Evolutionary conservation across 1,140 invertebrate species (phyloP), one percentile per base, ranked within the genome.

Genomic region (Xylocopa sonorina): DNA sequence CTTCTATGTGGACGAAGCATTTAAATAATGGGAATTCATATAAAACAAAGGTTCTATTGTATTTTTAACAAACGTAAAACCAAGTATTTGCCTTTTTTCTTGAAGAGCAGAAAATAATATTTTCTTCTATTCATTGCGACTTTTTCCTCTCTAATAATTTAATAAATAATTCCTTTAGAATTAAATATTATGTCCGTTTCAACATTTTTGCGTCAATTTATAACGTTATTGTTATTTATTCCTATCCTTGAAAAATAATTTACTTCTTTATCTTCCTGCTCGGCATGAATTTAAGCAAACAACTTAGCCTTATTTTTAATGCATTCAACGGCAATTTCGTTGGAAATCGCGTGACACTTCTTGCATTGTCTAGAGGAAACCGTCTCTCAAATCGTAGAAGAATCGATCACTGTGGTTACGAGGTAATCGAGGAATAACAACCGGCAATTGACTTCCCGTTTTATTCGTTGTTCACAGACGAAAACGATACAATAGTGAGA

Each of bases 281-380:
- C 24, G 24, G 2, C 41, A 41, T 38, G n/a, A 68, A 57, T 5
- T 46, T 2, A n/a, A 16, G 10, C 41, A 48, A 48, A 38, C 41
- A n/a, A 16, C 1, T 1, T 29, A 32, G 58, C 14, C 29, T 60
- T 27, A 51, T 71, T 50, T 7, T 16, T 50, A 48, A 78, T 78
- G 43, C 43, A 51, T 51, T 14, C 14, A 24, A 46, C 32, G 14
- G 16, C 24, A 18, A 69, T 64, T 53, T 24, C 12, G 38, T 67
- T 53, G 64, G 69, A 53, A 14, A 18, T 71, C 57, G 75, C 75
- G 75, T 71, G 66, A 50, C 64, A 38, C 32, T 27, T 64, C 29
- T 48, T 46, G 3, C 41, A 66, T 66, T 34, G n/a, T 62, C 58
- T 0, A 62, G 4, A n/a, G 24, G 29, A 32, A 18, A 27, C 6